phyloP scores from a whole-genome alignment of 1,140 invertebrate species.

The Caenorhabditis remanei region DNA sequence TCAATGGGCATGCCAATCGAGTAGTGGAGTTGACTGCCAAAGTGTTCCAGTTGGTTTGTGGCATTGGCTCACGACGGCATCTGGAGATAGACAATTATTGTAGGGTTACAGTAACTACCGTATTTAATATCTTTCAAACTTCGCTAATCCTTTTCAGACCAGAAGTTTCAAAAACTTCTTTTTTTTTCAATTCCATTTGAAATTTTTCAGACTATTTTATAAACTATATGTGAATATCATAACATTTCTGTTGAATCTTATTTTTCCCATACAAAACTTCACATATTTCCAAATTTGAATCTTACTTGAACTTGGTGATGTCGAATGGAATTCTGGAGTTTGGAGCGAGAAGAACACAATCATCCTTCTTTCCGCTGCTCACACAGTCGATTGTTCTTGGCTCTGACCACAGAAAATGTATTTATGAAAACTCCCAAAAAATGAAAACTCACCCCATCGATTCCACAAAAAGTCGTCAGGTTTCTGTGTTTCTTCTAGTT shows the following conservation, averaged over 20 bases:
- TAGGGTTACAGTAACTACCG: no score
- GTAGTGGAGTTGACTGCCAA: constrained; percentile 69
- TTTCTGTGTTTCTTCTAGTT: constrained; percentile 13
- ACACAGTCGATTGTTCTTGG: constrained; percentile 54
- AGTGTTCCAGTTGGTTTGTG: constrained; percentile 72
- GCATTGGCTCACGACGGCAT: constrained; percentile 70
- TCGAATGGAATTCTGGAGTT: constrained; percentile 47
- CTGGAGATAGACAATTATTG: background rate
- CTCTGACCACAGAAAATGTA: background rate
- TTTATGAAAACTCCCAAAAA: background rate
- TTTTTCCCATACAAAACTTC: no score
- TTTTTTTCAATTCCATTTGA: no score
- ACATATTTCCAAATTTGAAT: no score
- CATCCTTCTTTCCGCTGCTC: constrained; percentile 56
- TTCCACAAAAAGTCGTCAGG: constrained; percentile 54
- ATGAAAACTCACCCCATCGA: constrained; percentile 50
- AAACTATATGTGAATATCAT: no score
- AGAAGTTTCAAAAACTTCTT: no score
- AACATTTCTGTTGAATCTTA: no score
- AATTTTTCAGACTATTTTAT: no score
- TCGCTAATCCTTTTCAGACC: no score
- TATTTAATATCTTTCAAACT: no score
- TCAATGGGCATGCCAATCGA: constrained; percentile 72
- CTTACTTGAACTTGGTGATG: constrained; percentile 48
- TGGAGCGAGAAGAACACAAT: constrained; percentile 47